phyloP scores from a whole-genome alignment of 2,888 invertebrate genomes.

The Hydriomena furcata region DNA sequence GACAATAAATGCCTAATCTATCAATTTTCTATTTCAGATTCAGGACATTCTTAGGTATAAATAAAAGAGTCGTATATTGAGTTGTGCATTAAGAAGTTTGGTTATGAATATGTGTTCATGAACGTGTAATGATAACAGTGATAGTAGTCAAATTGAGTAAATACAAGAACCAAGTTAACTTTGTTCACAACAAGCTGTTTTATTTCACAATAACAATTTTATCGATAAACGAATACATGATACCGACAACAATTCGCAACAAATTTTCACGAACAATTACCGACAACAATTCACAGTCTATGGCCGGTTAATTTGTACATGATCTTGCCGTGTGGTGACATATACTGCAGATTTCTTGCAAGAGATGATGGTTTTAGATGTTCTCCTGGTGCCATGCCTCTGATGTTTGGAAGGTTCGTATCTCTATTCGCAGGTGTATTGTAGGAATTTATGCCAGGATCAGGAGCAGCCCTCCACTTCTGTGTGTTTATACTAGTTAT shows the following conservation, averaged over 20 bases:
- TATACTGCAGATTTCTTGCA: constrained; percentile 46
- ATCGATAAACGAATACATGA: constrained; percentile 1
- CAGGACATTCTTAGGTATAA: constrained; percentile 41
- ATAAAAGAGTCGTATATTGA: constrained; percentile 15
- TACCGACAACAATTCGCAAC: too few relatives aligned
- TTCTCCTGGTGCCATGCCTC: constrained; percentile 12
- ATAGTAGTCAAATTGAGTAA: constrained; percentile 7
- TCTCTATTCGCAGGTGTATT: constrained; percentile 33
- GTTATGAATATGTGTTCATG: not conserved
- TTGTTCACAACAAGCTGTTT: constrained; percentile 11
- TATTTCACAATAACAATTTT: constrained; percentile 22
- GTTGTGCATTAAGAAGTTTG: constrained; percentile 2
- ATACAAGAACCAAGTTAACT: not conserved
- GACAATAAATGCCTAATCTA: constrained; percentile 16
- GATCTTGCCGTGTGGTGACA: constrained; percentile 55
- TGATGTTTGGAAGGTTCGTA: constrained; percentile 17
- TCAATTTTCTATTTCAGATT: constrained; percentile 43
- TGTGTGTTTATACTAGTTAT: constrained; percentile 52
- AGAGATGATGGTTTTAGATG: constrained; percentile 17
- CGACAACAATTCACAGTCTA: constrained; percentile 44
- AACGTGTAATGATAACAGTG: not conserved
- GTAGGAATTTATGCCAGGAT: constrained; percentile 36
- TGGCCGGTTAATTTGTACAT: constrained; percentile 73
- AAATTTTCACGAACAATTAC: too few relatives aligned
- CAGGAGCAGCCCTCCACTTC: constrained; percentile 41